Evolutionary conservation across 23 tunicate genomes (phyloP).

Genomic region (Ciona savignyi): DNA sequence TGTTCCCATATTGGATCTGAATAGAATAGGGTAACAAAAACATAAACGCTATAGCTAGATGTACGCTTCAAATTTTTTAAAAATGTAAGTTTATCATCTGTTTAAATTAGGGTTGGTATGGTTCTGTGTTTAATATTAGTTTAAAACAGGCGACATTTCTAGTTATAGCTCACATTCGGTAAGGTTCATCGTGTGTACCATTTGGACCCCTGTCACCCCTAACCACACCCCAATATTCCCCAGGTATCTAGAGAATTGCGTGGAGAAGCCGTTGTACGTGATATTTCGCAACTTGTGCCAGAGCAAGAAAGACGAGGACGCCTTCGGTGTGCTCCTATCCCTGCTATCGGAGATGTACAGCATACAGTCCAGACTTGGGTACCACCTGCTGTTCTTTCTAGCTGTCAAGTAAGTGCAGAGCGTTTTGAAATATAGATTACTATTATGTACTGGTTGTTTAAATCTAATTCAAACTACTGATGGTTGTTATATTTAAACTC

Average conservation of each 20-base stretch:
- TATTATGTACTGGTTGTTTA: too few species aligned
- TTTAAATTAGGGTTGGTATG: too few species aligned
- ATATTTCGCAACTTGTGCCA: conserved; percentile 74
- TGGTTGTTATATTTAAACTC: too few species aligned
- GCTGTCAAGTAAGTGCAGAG: conserved; percentile 73
- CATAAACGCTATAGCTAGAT: too few species aligned
- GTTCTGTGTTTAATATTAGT: too few species aligned
- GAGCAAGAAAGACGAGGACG: conserved; percentile 63
- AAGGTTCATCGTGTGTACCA: background rate
- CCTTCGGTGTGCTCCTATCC: conserved; percentile 56
- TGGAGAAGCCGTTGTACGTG: conserved; percentile 79
- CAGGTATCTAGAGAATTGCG: conserved; percentile 69
- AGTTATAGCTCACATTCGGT: background rate
- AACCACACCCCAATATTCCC: background rate
- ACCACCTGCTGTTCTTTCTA: conserved; percentile 75
- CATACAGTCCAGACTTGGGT: conserved; percentile 58
- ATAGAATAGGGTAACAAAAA: too few species aligned
- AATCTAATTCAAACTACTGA: too few species aligned
- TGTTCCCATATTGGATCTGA: too few species aligned
- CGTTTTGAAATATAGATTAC: too few species aligned
- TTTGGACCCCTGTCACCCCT: background rate
- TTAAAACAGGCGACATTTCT: too few species aligned
- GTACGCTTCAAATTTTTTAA: conserved; percentile 9
- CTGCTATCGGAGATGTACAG: conserved; percentile 81
- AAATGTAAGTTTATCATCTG: too few species aligned